These are phyloP conservation scores for Crocidura indochinensis DNA, from an alignment of 2,797 vertebrate genomes.

Conservation along the genomic window DNA sequence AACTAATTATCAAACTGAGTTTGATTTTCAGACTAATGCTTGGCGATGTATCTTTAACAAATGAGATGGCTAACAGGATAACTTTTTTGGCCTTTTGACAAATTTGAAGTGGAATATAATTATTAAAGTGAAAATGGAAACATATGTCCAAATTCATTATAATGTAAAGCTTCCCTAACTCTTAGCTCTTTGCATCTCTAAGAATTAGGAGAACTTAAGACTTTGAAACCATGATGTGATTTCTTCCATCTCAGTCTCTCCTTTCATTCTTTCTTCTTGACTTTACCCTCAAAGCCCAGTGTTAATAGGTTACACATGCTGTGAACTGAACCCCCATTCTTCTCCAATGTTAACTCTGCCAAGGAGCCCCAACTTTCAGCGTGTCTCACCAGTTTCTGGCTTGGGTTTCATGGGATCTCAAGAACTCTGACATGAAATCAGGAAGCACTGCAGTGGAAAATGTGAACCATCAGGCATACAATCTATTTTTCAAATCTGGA, in stretches of 20 bases:
- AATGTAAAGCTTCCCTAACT: conserved; percentile 75
- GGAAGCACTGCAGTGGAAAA: conserved; percentile 85
- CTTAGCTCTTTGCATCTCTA: conserved; percentile 77
- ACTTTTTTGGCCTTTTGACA: conserved; percentile 15
- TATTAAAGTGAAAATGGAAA: conserved; percentile 78
- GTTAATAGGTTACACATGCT: conserved; percentile 89
- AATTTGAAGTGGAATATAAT: conserved; percentile 70
- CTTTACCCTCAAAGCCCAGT: conserved; percentile 80
- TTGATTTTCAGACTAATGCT: conserved; percentile 34
- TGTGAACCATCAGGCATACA: conserved; percentile 82
- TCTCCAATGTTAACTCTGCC: conserved; percentile 80
- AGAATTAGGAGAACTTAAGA: conserved; percentile 75
- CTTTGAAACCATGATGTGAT: conserved; percentile 81
- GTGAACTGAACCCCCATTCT: conserved; percentile 78
- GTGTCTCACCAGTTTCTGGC: conserved; percentile 85
- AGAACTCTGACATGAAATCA: conserved; percentile 81
- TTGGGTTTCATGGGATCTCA: conserved; percentile 83
- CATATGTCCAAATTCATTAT: conserved; percentile 77
- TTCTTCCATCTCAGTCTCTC: conserved; percentile 74
- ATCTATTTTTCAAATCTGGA: conserved; percentile 82
- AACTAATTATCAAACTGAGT: conserved; percentile 37
- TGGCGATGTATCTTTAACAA: conserved; percentile 72
- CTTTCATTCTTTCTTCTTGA: conserved; percentile 63
- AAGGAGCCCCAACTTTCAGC: conserved; percentile 81
- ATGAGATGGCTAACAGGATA: conserved; percentile 66